These are phyloP conservation scores for Opisthograptis luteolata DNA, from an alignment of 2,888 invertebrate species.

Conservation along the genomic window DNA sequence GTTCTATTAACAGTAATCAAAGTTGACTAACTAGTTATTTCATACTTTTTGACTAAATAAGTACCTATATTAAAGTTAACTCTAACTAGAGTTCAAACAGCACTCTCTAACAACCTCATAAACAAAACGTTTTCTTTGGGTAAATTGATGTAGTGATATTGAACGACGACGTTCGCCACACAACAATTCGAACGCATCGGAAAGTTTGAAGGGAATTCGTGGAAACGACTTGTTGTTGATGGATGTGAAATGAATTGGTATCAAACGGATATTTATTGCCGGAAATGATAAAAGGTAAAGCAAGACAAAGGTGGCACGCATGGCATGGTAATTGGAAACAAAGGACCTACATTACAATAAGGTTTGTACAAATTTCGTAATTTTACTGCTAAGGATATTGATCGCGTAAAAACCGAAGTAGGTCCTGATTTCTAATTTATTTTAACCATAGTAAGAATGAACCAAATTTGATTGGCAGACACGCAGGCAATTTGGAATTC, in stretches of 20 bases:
- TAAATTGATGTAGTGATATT: no score
- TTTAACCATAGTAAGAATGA: background rate
- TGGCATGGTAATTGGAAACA: background rate
- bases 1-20: no score
- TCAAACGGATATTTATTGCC: background rate
- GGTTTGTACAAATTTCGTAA: background rate
- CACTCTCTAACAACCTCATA: no score
- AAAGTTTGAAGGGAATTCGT: slow-evolving; percentile 13
- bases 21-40: no score
- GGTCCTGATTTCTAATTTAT: slow-evolving; percentile 6
- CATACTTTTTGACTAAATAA: no score
- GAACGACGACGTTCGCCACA: slow-evolving; percentile 58
- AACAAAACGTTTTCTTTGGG: no score
- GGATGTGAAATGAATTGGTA: slow-evolving; percentile 2
- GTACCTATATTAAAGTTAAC: no score
- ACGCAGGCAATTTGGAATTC: slow-evolving; percentile 20
- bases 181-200: slow-evolving; percentile 49
- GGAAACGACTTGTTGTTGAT: background rate
- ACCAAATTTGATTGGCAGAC: slow-evolving; percentile 15
- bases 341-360: no score
- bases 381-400: background rate
- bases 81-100: no score
- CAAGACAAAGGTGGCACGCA: background rate
- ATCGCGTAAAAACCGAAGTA: slow-evolving; percentile 2
- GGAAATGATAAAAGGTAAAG: background rate